Percentiles rank a stretch among this genome's conserved stretches.
Evolutionary conservation across 2,797 vertebrate genomes (phyloP).

Genomic region (Garrulus glandarius): DNA sequence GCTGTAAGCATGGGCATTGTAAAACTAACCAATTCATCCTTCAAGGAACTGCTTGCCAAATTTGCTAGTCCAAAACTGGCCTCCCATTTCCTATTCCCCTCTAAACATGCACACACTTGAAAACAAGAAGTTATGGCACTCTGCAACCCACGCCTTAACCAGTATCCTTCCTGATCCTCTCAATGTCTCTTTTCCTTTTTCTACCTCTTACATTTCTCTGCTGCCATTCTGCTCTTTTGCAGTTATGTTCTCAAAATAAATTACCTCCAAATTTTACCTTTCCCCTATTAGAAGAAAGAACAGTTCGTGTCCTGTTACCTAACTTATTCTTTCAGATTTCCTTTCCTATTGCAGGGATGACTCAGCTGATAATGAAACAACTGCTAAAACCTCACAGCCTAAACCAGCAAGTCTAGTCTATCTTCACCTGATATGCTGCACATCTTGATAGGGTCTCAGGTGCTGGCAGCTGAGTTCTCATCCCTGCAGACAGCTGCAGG

Average conservation of each 20-base stretch:
- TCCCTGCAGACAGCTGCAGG: not conserved
- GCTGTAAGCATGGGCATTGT: not conserved
- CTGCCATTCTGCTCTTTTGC: not conserved
- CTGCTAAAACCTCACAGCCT: not conserved
- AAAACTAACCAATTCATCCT: not conserved
- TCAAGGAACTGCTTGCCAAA: not conserved
- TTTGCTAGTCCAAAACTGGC: not conserved
- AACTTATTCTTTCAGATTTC: not conserved
- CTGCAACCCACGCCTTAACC: not conserved
- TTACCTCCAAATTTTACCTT: not conserved
- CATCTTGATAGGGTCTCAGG: not conserved
- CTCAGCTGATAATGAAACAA: not conserved
- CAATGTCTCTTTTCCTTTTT: not conserved
- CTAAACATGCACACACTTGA: not conserved
- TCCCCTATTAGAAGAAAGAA: not conserved
- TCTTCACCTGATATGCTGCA: not conserved
- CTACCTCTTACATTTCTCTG: not conserved
- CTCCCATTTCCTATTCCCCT: not conserved
- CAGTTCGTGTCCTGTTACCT: not conserved
- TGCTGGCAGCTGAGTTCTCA: not conserved
- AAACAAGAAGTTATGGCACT: not conserved
- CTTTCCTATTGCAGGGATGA: not conserved
- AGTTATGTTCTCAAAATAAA: not conserved
- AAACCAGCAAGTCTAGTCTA: not conserved
- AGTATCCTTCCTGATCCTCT: not conserved